Conservation (phyloP, 2,888 invertebrate species). For the Acleris holmiana region DNA sequence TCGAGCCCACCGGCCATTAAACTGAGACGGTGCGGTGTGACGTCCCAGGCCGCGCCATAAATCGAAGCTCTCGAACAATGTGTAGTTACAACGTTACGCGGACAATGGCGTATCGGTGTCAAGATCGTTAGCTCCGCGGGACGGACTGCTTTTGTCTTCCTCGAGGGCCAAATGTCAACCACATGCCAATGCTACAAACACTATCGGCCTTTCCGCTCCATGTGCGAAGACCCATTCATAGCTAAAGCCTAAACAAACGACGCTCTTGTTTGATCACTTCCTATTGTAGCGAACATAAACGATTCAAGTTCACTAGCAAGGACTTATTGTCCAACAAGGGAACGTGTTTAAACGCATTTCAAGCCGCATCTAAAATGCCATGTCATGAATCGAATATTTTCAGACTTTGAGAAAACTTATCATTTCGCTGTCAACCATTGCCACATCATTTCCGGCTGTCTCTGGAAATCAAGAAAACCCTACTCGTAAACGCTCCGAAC, state of each 20-base stretch:
- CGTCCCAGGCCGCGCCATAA: constrained; percentile 52
- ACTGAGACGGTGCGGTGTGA: constrained; percentile 47
- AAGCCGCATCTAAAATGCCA: too few relatives aligned
- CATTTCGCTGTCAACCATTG: constrained; percentile 12
- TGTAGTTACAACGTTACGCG: constrained; percentile 49
- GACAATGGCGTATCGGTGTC: constrained; percentile 68
- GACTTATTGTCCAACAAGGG: too few relatives aligned
- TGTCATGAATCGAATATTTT: background rate
- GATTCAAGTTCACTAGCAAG: too few relatives aligned
- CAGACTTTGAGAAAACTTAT: background rate
- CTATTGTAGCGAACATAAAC: too few relatives aligned
- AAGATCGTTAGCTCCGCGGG: constrained; percentile 56
- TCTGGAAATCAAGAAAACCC: constrained; percentile 17
- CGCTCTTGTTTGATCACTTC: constrained; percentile 6
- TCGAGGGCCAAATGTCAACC: constrained; percentile 59
- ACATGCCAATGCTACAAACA: constrained; percentile 48
- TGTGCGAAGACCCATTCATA: constrained; percentile 12
- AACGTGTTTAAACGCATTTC: too few relatives aligned
- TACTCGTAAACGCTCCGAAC: constrained; percentile 30
- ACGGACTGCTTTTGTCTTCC: constrained; percentile 59
- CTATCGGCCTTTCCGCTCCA: constrained; percentile 30
- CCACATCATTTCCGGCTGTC: constrained; percentile 26
- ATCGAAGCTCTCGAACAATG: constrained; percentile 57
- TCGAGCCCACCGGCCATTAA: constrained; percentile 46
- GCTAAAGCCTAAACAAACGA: constrained; percentile 26